Base-by-base conservation (phyloP, 2,888 invertebrate species). In the Lagria hirta region DNA sequence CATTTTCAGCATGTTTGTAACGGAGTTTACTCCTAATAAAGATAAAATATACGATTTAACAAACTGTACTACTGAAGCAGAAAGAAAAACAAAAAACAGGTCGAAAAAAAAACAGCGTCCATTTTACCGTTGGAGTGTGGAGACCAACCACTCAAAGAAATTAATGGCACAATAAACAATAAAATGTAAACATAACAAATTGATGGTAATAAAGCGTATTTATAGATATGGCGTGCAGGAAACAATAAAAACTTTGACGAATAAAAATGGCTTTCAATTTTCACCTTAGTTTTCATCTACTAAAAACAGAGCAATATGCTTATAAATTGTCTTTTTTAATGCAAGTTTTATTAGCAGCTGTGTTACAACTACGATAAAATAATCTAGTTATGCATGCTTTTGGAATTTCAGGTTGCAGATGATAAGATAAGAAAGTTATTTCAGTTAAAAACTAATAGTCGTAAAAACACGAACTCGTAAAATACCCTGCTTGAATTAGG, bases 181-280 rank as follows among this genome's bases (percentile, higher is more conserved):
- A 11, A 16, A 16, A 17, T 12, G 14, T 13, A 33, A 33, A 20
- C 21, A 33, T 24, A 36, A 36, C 26, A 36, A 36, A 36, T 26
- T 33, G 33, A 33, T 20, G n/a, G 22, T 21, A 21, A 27, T 24
- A 40, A 40, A 24, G 32, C 16, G 23, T 23, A 16, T 26, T 35
- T 17, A 26, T 26, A 15, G 26, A 13, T 22, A 14, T 40, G 24
- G 30, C 40, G 40, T 40, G 40, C 30, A 15, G 18, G 38, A 21
- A 34, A 18, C 43, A 22, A 43, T 35, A 30, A 29, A 27, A 37
- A 43, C 10, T 26, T 34, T 40, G 30, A 17, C 26, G 35, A 36
- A 43, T 36, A 36, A 43, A 36, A 29, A 36, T 29, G 17, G 33
- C 36, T 26, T 12, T 14, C 16, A 44, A 44, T 37, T 44, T 44